Base-by-base conservation (phyloP, 2,888 invertebrate species). In the Pristionchus maxplancki region DNA sequence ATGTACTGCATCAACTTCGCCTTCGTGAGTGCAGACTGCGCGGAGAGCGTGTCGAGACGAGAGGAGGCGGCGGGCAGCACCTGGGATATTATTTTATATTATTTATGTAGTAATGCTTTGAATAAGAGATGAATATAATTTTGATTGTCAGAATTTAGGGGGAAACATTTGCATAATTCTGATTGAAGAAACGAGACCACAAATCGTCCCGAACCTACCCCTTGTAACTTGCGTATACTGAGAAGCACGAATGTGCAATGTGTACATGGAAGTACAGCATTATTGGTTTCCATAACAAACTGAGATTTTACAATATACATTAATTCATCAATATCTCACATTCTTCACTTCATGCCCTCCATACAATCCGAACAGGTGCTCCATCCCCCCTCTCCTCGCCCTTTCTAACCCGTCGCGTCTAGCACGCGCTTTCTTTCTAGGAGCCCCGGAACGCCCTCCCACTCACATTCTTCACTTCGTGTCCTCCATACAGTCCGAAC, bases 1-100 rank as follows among this genome's bases (percentile, higher is more conserved):
- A 92, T 83, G 88, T 74, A 91, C 34, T 84, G 58, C 31, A 90
- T 81, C 71, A 90, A 83, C 28, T 88, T 89, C 17, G 78, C 64
- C 84, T 91, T 90, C 20, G 88, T 81, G 44, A 78, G 31, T 24
- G 40, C 15, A 9, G 78, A 78, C 24, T 78, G 78, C 17, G 78
- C 40, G 20, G 44, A 34, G 67, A 34, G 50, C 9, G 64, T 28
- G 24, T 85, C 85, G 85, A 34, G 53, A 28, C 31, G 50, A 20
- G 67, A 85, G 40, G 44, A 15, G 50, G 53, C 53, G 8, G 83
- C 34, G 0, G 83, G 53, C 13, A 83, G 44, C 17, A 83, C 83
- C 58, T 50, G 34, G 24, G 6, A n/a, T 58, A 58, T 58, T 58
- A n/a, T 58, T 24, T n/a, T 58, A 53, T 15, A 53, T 53, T n/a